Conservation (phyloP, 2,888 invertebrate genomes). For the Apotomis capreana region DNA sequence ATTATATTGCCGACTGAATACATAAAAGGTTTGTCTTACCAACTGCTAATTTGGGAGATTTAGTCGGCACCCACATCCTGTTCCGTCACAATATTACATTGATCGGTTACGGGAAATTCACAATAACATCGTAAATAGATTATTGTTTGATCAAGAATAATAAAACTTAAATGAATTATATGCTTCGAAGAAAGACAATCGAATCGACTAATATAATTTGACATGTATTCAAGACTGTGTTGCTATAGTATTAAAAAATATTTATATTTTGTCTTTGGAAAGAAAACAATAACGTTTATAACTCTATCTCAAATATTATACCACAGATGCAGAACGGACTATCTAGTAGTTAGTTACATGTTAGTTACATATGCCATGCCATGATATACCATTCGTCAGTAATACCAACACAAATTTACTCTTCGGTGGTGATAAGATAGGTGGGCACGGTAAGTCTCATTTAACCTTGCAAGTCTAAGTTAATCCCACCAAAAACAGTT, state of each 20-base stretch:
- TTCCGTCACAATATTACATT: conserved; percentile 30
- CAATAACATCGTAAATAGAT: conserved; percentile 29
- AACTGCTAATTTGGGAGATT: conserved; percentile 89
- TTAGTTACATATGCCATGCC: too few relatives aligned
- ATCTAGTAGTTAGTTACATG: neutral
- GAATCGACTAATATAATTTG: conserved; percentile 38
- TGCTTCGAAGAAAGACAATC: conserved; percentile 30
- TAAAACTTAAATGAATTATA: conserved; percentile 21
- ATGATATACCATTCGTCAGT: neutral
- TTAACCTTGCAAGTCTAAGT: too few relatives aligned
- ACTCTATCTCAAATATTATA: conserved; percentile 4
- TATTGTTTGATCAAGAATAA: conserved; percentile 33
- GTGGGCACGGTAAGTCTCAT: too few relatives aligned
- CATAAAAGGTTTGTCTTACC: conserved; percentile 83
- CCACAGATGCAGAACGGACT: neutral
- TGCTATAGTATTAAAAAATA: conserved; percentile 4
- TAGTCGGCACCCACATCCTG: conserved; percentile 89
- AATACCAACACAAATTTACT: neutral
- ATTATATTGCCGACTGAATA: conserved; percentile 64
- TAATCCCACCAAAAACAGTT: too few relatives aligned
- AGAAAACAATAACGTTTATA: neutral
- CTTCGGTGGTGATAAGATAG: too few relatives aligned
- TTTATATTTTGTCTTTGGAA: neutral
- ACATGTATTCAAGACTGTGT: conserved; percentile 18
- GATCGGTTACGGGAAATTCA: conserved; percentile 14